A percentile compares a stretch with the other conserved stretches of the same genome.
Evolutionary conservation across 2,888 invertebrate genomes (phyloP).

Genomic region (Oasisia sp.): DNA sequence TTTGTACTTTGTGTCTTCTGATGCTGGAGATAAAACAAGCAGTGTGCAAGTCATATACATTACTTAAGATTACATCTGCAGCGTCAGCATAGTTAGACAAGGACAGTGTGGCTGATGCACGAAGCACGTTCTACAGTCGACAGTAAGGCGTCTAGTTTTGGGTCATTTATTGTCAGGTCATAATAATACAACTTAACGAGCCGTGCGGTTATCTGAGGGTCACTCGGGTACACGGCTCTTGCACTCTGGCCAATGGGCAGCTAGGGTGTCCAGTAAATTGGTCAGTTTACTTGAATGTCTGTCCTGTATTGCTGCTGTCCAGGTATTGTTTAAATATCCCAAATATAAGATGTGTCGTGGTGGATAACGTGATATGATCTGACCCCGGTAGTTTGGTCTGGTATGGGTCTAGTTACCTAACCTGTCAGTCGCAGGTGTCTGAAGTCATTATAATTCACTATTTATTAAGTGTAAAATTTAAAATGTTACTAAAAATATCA

Average conservation of each 20-base stretch:
- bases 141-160: background rate
- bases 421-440: background rate
- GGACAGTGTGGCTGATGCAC: too few relatives aligned
- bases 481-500: background rate
- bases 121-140: too few relatives aligned
- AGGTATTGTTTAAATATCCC: background rate
- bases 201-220: background rate
- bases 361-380: background rate
- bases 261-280: background rate
- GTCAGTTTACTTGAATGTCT: too few relatives aligned
- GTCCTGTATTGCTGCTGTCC: too few relatives aligned
- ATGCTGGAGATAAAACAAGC: background rate
- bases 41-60: background rate
- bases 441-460: background rate
- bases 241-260: background rate
- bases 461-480: background rate
- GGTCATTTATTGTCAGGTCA: background rate
- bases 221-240: background rate
- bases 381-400: background rate
- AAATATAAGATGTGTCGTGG: background rate
- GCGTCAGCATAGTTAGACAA: too few relatives aligned
- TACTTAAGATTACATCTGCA: too few relatives aligned
- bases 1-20: background rate
- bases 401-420: background rate
- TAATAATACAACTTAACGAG: background rate